Evolutionary conservation across 2,888 invertebrate species (phyloP).

Genomic region (Oxyscelio sp.): DNA sequence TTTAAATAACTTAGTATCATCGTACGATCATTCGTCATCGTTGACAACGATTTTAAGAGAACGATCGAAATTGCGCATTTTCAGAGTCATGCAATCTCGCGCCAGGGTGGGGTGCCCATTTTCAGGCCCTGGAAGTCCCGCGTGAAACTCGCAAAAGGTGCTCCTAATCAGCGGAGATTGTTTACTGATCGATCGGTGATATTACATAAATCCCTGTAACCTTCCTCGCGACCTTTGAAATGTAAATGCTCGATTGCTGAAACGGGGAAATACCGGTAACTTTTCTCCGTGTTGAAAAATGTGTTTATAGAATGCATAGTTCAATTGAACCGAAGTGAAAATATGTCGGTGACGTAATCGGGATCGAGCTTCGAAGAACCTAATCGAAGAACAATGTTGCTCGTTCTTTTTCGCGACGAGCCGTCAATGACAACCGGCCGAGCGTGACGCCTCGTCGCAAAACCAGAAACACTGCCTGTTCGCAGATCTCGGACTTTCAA

Average conservation of each 20-base stretch:
- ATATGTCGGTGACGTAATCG: slow-evolving; percentile 59
- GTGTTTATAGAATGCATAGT: slow-evolving; percentile 19
- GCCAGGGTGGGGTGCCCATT: too few relatives aligned
- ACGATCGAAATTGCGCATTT: neutral
- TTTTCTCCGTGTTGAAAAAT: slow-evolving; percentile 15
- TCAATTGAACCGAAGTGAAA: slow-evolving; percentile 53
- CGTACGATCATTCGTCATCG: slow-evolving; percentile 2
- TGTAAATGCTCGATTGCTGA: slow-evolving; percentile 21
- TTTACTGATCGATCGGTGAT: neutral
- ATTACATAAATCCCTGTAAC: slow-evolving; percentile 37
- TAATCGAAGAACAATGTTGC: slow-evolving; percentile 71
- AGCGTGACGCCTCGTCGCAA: slow-evolving; percentile 75
- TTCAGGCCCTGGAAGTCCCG: too few relatives aligned
- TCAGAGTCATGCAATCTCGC: neutral
- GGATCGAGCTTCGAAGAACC: slow-evolving; percentile 66
- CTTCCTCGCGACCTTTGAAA: slow-evolving; percentile 46
- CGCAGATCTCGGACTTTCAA: slow-evolving; percentile 36
- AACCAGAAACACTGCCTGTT: slow-evolving; percentile 42
- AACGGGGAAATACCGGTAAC: slow-evolving; percentile 36
- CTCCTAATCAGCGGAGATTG: too few relatives aligned
- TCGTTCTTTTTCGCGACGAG: slow-evolving; percentile 67
- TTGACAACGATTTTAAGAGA: neutral
- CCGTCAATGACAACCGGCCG: slow-evolving; percentile 77
- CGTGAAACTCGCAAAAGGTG: too few relatives aligned
- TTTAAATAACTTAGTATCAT: slow-evolving; percentile 7